Percentiles rank a stretch among this genome's conserved stretches.
Evolutionary conservation across 1,140 invertebrate species (phyloP).

Genomic region (Palaemon carinicauda): DNA sequence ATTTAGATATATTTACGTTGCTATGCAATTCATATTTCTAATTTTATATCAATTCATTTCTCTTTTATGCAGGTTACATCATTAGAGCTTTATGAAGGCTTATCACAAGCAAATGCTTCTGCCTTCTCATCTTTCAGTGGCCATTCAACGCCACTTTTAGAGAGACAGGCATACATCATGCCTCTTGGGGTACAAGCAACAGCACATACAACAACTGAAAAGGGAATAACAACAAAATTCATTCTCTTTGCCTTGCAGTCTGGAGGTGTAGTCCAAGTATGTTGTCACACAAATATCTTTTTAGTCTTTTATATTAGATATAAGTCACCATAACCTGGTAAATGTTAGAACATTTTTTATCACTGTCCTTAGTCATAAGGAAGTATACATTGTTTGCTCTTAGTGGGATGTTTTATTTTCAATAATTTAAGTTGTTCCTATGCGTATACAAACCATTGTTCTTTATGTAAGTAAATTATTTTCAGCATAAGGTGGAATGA

Average conservation of each 20-base stretch:
- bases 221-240: slow-evolving; percentile 95
- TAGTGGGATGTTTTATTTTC: slow-evolving; percentile 47
- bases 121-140: slow-evolving; percentile 85
- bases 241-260: slow-evolving; percentile 74
- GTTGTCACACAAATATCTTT: not conserved
- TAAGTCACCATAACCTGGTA: too few species aligned
- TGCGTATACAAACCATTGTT: too few species aligned
- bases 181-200: slow-evolving; percentile 81
- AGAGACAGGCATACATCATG: slow-evolving; percentile 90
- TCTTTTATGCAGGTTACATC: slow-evolving; percentile 50
- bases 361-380: slow-evolving; percentile 59
- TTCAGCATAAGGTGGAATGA: too few species aligned
- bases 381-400: not conserved
- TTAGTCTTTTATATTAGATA: not conserved
- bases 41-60: not conserved
- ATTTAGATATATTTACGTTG: too few species aligned
- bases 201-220: slow-evolving; percentile 85
- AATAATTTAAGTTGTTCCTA: slow-evolving; percentile 29
- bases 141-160: slow-evolving; percentile 76
- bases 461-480: too few species aligned
- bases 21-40: too few species aligned
- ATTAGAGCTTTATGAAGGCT: slow-evolving; percentile 95
- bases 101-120: slow-evolving; percentile 83
- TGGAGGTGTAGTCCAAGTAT: slow-evolving; percentile 56
- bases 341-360: too few species aligned